Percentiles rank a stretch among this genome's conserved stretches.
These are phyloP conservation scores for Drosophila suboccidentalis DNA, from an alignment of 2,888 invertebrate genomes.

Conservation along the genomic window DNA sequence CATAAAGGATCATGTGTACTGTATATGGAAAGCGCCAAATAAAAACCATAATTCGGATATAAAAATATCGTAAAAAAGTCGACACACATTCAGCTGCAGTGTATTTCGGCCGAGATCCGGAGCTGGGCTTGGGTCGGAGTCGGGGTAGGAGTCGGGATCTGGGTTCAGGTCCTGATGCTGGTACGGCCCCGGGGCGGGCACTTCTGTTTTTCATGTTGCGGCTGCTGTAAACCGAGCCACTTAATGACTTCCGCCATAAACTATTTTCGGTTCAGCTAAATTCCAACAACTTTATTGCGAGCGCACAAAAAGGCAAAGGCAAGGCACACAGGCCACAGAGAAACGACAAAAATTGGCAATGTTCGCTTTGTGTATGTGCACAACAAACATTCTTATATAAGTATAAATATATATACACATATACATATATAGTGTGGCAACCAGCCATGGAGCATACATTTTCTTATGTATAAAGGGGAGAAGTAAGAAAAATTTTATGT, in stretches of 20 bases:
- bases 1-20: slow-evolving; percentile 56
- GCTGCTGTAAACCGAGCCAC: slow-evolving; percentile 81
- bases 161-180: slow-evolving; percentile 9
- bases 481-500: slow-evolving; percentile 68
- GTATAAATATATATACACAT: slow-evolving; percentile 10
- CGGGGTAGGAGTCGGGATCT: background rate
- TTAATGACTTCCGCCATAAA: slow-evolving; percentile 81
- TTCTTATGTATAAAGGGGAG: slow-evolving; percentile 47
- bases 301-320: slow-evolving; percentile 37
- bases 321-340: slow-evolving; percentile 50
- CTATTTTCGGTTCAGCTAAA: slow-evolving; percentile 81
- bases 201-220: slow-evolving; percentile 80
- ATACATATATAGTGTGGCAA: slow-evolving; percentile 24
- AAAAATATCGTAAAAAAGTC: slow-evolving; percentile 77
- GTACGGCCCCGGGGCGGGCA: slow-evolving; percentile 54
- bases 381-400: slow-evolving; percentile 7
- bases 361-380: slow-evolving; percentile 32
- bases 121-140: background rate
- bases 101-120: slow-evolving; percentile 9
- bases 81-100: slow-evolving; percentile 41
- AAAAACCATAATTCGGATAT: slow-evolving; percentile 80
- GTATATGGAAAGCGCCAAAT: slow-evolving; percentile 64
- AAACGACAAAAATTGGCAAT: slow-evolving; percentile 73
- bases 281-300: slow-evolving; percentile 81
- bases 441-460: slow-evolving; percentile 33